phyloP scores from a whole-genome alignment of 1,140 invertebrate genomes.

The Epicauta chinensis region DNA sequence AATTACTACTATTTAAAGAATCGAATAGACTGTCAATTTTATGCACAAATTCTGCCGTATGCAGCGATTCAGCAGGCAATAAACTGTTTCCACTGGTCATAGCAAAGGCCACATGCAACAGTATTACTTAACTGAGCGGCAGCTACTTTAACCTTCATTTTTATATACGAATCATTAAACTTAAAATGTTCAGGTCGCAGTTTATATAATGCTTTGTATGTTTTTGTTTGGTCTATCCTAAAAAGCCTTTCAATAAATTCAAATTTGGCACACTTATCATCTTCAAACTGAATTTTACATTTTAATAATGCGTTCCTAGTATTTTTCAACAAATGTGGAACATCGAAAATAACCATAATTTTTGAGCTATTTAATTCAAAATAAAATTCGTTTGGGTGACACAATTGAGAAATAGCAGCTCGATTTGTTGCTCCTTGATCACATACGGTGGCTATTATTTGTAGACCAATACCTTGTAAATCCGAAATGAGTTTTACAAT shows the following conservation, averaged over 20 bases:
- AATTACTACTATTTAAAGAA: constrained; percentile 12
- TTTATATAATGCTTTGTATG: constrained; percentile 6
- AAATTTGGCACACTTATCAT: constrained; percentile 10
- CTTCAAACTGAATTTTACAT: constrained; percentile 8
- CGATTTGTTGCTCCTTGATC: constrained; percentile 16
- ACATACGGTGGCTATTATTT: constrained; percentile 18
- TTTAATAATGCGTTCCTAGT: constrained; percentile 15
- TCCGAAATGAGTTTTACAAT: not conserved
- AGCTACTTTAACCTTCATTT: constrained; percentile 20
- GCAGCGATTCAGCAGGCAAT: constrained; percentile 15
- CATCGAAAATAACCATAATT: constrained; percentile 10
- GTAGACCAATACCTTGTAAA: constrained; percentile 8
- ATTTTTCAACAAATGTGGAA: constrained; percentile 15
- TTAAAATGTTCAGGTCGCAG: constrained; percentile 12
- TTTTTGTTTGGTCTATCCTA: constrained; percentile 9
- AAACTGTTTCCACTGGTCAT: too few species aligned
- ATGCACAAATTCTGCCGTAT: constrained; percentile 20
- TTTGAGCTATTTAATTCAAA: constrained; percentile 4
- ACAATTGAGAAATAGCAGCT: too few species aligned
- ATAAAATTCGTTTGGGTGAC: too few species aligned
- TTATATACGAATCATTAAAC: constrained; percentile 13
- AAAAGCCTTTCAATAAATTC: constrained; percentile 8
- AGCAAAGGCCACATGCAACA: too few species aligned
- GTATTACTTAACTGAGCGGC: constrained; percentile 13
- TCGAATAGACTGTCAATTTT: constrained; percentile 17